Evolutionary conservation across 2,113 vertebrate species (phyloP).

Genomic region (Anas platyrhynchos): DNA sequence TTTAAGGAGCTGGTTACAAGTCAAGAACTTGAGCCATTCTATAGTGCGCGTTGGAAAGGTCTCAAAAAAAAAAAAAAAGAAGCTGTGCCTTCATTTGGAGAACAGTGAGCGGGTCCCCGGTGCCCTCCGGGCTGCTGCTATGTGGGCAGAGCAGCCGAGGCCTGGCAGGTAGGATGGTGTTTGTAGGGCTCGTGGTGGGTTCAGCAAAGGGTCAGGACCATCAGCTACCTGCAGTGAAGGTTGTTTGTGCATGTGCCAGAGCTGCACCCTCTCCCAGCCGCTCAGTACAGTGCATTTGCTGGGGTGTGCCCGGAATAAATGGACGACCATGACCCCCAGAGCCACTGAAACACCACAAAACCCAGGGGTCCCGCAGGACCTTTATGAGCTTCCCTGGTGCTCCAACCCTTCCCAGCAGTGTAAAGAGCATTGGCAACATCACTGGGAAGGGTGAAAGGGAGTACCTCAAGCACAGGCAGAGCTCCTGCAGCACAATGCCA

Average conservation of each 20-base stretch:
- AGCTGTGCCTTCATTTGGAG: neutral
- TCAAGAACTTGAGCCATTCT: neutral
- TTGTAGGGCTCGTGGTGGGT: neutral
- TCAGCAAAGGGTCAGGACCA: neutral
- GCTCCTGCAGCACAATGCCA: too few relatives aligned
- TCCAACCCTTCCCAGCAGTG: neutral
- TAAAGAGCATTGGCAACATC: neutral
- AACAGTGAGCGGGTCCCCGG: neutral
- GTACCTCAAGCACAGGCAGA: accelerated
- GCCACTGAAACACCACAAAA: neutral
- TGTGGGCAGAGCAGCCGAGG: too few relatives aligned
- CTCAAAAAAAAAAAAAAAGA: too few relatives aligned
- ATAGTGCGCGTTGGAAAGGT: neutral
- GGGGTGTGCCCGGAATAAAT: neutral
- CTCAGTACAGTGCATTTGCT: neutral
- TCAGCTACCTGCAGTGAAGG: neutral
- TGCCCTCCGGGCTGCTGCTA: too few relatives aligned
- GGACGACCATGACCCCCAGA: neutral
- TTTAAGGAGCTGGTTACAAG: neutral
- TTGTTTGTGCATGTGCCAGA: accelerated
- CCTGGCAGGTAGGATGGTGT: accelerated
- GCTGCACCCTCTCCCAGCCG: neutral
- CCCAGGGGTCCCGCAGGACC: too few relatives aligned
- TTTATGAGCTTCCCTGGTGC: too few relatives aligned
- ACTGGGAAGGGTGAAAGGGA: too few relatives aligned